Conservation (phyloP, 2,113 vertebrate species). For the Leuciscus idus region DNA sequence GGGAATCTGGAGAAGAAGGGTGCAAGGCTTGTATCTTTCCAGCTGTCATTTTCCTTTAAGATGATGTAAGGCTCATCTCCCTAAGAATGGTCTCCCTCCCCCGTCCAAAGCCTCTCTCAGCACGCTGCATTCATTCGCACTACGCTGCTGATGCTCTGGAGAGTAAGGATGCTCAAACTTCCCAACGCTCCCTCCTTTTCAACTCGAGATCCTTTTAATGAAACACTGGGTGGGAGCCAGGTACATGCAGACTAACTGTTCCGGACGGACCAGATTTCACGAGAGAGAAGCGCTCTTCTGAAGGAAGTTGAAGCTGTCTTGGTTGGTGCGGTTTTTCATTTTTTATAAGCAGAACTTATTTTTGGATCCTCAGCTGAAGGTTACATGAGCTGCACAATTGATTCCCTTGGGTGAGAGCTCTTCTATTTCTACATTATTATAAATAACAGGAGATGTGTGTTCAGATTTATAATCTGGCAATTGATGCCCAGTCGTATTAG, state of each 20-base stretch:
- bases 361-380: neutral
- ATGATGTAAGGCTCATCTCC: slow-evolving; percentile 93
- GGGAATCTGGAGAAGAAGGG: neutral
- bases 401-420: slow-evolving; percentile 20
- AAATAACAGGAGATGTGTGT: neutral
- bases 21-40: slow-evolving; percentile 48
- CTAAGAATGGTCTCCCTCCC: slow-evolving; percentile 74
- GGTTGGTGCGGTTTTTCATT: neutral
- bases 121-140: slow-evolving; percentile 49
- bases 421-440: neutral
- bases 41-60: slow-evolving; percentile 91
- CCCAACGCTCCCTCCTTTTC: slow-evolving; percentile 7
- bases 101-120: slow-evolving; percentile 77
- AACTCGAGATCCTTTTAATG: slow-evolving; percentile 3
- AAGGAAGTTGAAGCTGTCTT: slow-evolving; percentile 26
- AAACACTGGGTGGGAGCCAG: neutral
- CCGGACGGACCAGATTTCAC: neutral
- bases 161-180: slow-evolving; percentile 43
- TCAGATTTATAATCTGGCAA: neutral
- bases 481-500: neutral
- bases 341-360: slow-evolving; percentile 2
- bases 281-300: neutral
- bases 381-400: slow-evolving; percentile 9
- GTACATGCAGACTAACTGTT: neutral
- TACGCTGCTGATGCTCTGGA: slow-evolving; percentile 37